Conservation (phyloP, 1,140 invertebrate species). For the Diuraphis noxia region DNA sequence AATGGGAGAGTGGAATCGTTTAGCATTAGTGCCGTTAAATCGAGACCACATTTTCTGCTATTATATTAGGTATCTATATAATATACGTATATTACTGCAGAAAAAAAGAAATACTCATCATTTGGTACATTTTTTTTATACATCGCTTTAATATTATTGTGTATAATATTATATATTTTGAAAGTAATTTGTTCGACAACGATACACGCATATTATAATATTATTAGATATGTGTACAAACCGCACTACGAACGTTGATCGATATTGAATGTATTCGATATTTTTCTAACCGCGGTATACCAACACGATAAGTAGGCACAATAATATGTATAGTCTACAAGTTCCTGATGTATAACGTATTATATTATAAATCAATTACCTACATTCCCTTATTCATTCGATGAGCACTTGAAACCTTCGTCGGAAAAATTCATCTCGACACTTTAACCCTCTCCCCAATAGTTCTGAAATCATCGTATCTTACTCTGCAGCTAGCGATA, state of each 20-base stretch:
- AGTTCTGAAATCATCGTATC: neutral
- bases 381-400: neutral
- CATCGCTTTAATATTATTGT: neutral
- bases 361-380: neutral
- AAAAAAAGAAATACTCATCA: neutral
- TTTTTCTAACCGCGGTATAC: neutral
- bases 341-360: neutral
- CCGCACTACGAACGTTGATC: neutral
- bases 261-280: neutral
- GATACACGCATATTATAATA: neutral
- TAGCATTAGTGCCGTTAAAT: neutral
- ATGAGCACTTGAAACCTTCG: neutral
- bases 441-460: neutral
- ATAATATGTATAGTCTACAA: neutral
- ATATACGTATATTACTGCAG: neutral
- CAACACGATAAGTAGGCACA: too few relatives aligned
- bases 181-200: neutral
- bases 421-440: neutral
- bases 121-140: conserved; percentile 1
- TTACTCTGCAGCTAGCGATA: neutral
- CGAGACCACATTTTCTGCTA: neutral
- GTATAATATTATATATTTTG: neutral
- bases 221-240: too few relatives aligned
- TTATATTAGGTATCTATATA: neutral
- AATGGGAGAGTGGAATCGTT: neutral